Conservation (phyloP, 2,797 vertebrate species). For the Peromyscus aztecus region DNA sequence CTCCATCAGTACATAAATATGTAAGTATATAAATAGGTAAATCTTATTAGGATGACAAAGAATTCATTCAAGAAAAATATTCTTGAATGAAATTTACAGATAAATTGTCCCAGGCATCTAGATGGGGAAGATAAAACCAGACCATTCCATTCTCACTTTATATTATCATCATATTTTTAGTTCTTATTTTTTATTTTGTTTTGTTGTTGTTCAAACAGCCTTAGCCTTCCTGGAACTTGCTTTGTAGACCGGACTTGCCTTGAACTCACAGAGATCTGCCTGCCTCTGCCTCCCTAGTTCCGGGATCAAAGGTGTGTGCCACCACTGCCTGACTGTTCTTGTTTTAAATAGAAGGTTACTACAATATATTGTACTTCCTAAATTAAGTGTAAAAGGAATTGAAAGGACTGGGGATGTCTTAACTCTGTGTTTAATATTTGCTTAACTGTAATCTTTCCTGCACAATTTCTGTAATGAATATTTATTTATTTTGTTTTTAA, state of each 20-base stretch:
- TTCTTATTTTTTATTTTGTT: background rate
- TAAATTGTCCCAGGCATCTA: background rate
- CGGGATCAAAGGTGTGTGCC: background rate
- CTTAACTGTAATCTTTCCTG: background rate
- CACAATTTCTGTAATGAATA: slow-evolving; percentile 45
- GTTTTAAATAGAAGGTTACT: slow-evolving; percentile 49
- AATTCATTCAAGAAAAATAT: slow-evolving; percentile 45
- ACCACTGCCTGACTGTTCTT: background rate
- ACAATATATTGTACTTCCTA: slow-evolving; percentile 5
- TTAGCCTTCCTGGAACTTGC: background rate
- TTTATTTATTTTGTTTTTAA: slow-evolving; percentile 49
- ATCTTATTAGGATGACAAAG: slow-evolving; percentile 3
- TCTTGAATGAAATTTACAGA: slow-evolving; percentile 48
- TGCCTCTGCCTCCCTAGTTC: background rate
- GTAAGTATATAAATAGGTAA: background rate
- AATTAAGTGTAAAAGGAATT: slow-evolving; percentile 39
- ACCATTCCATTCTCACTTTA: background rate
- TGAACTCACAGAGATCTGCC: background rate
- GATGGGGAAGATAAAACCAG: background rate
- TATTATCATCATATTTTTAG: background rate
- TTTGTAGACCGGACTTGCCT: background rate
- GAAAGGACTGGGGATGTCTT: background rate
- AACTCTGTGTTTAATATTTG: slow-evolving; percentile 56
- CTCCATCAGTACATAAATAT: background rate
- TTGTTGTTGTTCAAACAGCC: background rate